Conservation (phyloP, 2,797 vertebrate species). For the Sitta carolinensis region DNA sequence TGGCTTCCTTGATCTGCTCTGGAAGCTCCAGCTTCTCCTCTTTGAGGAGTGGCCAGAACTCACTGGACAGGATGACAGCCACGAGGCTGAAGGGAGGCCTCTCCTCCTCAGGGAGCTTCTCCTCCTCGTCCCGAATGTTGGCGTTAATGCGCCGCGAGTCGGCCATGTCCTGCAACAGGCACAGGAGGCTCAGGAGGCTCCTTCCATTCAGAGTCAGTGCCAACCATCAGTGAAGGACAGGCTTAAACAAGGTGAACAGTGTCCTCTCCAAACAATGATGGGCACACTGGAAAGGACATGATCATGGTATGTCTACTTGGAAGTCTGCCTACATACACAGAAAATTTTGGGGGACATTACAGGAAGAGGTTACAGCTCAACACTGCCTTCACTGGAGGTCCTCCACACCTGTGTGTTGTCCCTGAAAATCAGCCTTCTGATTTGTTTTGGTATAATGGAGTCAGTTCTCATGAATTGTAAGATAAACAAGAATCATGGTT, state of each 20-base stretch:
- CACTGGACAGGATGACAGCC: conserved; percentile 91
- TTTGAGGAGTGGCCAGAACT: conserved; percentile 97
- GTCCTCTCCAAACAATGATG: accelerated
- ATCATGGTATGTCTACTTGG: neutral
- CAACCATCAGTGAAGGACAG: neutral
- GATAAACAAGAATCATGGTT: no score
- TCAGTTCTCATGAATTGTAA: no score
- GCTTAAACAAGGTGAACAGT: neutral
- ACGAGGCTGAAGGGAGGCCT: conserved; percentile 85
- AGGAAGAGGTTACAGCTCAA: neutral
- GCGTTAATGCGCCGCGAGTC: conserved; percentile 94
- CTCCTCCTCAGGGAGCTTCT: conserved; percentile 84
- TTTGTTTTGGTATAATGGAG: no score
- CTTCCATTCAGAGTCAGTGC: neutral
- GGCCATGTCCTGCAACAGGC: conserved; percentile 87
- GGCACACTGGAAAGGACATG: neutral
- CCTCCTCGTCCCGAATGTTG: conserved; percentile 93
- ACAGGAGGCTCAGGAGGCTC: neutral
- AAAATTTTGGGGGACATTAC: neutral
- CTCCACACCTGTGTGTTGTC: neutral
- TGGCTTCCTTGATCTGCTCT: conserved; percentile 82
- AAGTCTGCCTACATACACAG: neutral
- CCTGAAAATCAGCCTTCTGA: no score
- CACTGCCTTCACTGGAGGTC: neutral
- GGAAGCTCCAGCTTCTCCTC: conserved; percentile 97